Evolutionary conservation across 2,113 vertebrate genomes (phyloP).

Genomic region (Tupaia chinensis): DNA sequence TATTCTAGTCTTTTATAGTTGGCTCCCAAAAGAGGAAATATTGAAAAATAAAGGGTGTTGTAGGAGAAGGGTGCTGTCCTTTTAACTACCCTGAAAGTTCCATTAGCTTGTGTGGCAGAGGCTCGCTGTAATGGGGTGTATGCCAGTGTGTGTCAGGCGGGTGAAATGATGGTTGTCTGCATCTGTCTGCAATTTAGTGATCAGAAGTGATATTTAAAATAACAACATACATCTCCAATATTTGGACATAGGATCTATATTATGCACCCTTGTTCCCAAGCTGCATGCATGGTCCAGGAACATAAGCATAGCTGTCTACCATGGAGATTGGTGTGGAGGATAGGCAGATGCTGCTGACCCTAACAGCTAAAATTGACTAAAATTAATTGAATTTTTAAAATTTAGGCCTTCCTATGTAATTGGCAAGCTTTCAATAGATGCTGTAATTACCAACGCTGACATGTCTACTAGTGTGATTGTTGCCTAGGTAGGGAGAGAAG

Average conservation of each 20-base stretch:
- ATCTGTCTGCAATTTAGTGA: not conserved
- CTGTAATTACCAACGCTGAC: not conserved
- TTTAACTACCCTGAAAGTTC: not conserved
- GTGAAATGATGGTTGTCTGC: no score
- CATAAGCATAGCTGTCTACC: not conserved
- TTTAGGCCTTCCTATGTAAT: not conserved
- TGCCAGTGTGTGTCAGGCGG: not conserved
- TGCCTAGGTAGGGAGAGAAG: not conserved
- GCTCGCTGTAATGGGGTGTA: not conserved
- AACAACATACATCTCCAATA: not conserved
- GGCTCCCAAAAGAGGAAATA: not conserved
- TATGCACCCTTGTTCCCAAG: not conserved
- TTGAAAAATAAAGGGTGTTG: not conserved
- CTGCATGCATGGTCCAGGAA: not conserved
- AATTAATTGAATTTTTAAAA: not conserved
- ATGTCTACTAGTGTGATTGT: not conserved
- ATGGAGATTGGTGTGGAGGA: rapidly evolving
- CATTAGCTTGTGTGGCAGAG: not conserved
- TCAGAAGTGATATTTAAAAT: not conserved
- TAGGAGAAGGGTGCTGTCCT: not conserved
- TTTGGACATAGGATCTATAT: not conserved
- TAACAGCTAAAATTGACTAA: not conserved
- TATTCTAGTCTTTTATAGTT: not conserved
- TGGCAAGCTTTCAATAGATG: not conserved
- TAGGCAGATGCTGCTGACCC: not conserved